Evolutionary conservation across 2,888 invertebrate genomes (phyloP).

Genomic region (Drosophila multiciliata): DNA sequence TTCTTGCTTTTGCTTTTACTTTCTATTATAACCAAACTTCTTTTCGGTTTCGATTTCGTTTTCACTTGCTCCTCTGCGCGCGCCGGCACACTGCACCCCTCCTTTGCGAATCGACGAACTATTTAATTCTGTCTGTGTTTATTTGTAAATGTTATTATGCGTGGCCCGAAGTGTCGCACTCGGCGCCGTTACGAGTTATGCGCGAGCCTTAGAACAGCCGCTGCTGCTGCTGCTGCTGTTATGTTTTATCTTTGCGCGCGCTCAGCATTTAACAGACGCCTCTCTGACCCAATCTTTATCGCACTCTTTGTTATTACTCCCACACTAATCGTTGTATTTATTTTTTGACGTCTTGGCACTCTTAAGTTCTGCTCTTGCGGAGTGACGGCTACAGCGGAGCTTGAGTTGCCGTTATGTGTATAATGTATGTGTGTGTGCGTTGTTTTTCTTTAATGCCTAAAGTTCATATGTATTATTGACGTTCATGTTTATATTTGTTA

Average conservation of each 20-base stretch:
- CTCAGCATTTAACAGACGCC: constrained; percentile 37
- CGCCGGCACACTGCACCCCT: constrained; percentile 25
- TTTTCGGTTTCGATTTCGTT: constrained; percentile 36
- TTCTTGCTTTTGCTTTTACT: constrained; percentile 27
- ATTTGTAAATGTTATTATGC: constrained; percentile 34
- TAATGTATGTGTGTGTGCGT: constrained; percentile 23
- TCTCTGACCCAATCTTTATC: not conserved
- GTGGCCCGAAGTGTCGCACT: constrained; percentile 58
- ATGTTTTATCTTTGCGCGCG: constrained; percentile 59
- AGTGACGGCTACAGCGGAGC: constrained; percentile 10
- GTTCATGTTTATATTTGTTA: constrained; percentile 26
- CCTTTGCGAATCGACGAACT: constrained; percentile 22
- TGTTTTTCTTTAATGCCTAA: constrained; percentile 43
- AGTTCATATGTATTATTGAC: constrained; percentile 46
- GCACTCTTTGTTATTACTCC: constrained; percentile 20
- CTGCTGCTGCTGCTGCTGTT: constrained; percentile 23
- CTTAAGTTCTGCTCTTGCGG: constrained; percentile 34
- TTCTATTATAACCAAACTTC: constrained; percentile 20
- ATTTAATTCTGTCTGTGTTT: constrained; percentile 24
- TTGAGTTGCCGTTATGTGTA: constrained; percentile 43
- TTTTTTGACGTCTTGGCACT: constrained; percentile 10
- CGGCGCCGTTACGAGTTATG: constrained; percentile 55
- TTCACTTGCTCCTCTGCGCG: constrained; percentile 35
- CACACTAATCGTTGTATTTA: constrained; percentile 14
- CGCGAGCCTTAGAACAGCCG: constrained; percentile 52